Conservation (phyloP, 2,113 vertebrate species). For the Natator depressus region DNA sequence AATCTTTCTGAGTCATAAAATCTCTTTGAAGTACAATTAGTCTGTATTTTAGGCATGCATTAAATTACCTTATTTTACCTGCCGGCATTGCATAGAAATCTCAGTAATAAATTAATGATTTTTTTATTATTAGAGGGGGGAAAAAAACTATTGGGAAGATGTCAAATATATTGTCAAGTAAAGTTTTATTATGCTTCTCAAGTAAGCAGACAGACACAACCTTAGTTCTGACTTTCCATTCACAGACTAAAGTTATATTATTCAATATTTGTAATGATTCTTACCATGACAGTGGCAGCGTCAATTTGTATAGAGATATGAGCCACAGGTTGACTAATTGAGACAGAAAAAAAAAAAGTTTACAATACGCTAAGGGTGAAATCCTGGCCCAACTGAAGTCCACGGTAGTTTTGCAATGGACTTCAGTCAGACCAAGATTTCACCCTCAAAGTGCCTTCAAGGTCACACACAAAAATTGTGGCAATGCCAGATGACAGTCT, state of each 20-base stretch:
- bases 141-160: neutral
- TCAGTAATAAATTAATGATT: neutral
- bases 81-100: neutral
- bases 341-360: neutral
- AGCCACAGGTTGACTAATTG: neutral
- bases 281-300: neutral
- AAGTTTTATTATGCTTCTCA: neutral
- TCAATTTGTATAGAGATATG: neutral
- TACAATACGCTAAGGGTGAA: neutral
- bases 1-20: neutral
- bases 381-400: neutral
- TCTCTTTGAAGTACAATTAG: neutral
- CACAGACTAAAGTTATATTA: conserved; percentile 22
- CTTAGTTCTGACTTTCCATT: neutral
- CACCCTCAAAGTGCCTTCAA: neutral
- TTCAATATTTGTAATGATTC: conserved; percentile 23
- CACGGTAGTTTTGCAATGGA: neutral
- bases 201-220: neutral
- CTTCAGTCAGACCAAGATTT: neutral
- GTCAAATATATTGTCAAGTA: neutral
- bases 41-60: neutral
- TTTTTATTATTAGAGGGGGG: neutral
- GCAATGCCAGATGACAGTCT: conserved; percentile 36
- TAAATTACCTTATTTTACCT: neutral
- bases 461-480: conserved; percentile 25